Conservation (phyloP, 2,797 vertebrate genomes). For the Cirrhinus mrigala region DNA sequence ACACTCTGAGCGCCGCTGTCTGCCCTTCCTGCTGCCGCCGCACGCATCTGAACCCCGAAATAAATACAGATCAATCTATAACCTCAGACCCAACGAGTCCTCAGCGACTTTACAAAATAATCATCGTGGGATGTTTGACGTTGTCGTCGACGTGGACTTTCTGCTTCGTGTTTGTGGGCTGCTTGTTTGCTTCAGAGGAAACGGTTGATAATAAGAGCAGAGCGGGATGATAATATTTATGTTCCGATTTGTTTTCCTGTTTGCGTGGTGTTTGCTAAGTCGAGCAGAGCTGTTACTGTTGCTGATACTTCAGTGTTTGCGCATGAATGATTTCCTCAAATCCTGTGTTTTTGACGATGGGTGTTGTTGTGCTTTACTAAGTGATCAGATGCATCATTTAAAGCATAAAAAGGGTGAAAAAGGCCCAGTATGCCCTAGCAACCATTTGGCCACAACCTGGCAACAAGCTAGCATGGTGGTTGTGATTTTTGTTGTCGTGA, state of each 20-base stretch:
- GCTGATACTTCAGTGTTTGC: background rate
- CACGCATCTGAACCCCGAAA: conserved; percentile 5
- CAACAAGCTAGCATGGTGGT: background rate
- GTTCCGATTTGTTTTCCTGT: conserved; percentile 27
- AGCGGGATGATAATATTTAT: conserved; percentile 30
- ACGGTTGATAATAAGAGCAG: conserved; percentile 24
- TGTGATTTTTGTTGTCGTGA: background rate
- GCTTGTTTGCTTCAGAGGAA: conserved; percentile 19
- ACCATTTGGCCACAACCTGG: background rate
- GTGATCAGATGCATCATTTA: background rate
- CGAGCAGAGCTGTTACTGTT: background rate
- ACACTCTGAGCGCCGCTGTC: conserved; percentile 42
- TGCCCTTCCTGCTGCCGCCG: conserved; percentile 13
- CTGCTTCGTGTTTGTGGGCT: background rate
- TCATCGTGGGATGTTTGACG: background rate
- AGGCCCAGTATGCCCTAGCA: background rate
- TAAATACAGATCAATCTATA: background rate
- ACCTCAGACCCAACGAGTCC: background rate
- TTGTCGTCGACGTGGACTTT: background rate
- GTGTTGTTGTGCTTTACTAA: background rate
- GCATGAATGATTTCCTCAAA: background rate
- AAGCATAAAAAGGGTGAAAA: background rate
- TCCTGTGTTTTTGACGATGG: background rate
- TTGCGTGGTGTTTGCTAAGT: conserved; percentile 16
- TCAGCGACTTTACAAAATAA: background rate